Conservation (phyloP, 1,140 invertebrate species). For the Drosophila littoralis region DNA sequence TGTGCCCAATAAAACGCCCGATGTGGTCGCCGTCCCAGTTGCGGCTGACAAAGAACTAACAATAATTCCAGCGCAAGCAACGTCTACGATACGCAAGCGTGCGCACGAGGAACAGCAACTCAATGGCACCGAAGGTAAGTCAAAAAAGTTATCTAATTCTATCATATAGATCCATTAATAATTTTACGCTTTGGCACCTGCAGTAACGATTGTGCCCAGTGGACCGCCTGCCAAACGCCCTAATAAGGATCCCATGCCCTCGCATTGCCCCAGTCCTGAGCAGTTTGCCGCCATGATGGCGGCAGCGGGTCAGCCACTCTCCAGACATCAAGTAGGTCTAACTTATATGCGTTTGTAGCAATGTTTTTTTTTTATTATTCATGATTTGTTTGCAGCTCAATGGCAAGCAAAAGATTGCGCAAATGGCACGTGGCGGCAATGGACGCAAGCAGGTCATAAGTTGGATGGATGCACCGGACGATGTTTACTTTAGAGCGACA, state of each 20-base stretch:
- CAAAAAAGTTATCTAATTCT: neutral
- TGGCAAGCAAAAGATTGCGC: constrained; percentile 90
- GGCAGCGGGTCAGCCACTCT: constrained; percentile 87
- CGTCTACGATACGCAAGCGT: constrained; percentile 88
- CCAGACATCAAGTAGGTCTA: constrained; percentile 87
- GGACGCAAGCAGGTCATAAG: constrained; percentile 96
- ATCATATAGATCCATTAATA: neutral
- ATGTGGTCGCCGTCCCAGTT: constrained; percentile 85
- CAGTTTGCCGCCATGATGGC: constrained; percentile 89
- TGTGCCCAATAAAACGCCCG: constrained; percentile 91
- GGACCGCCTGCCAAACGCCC: constrained; percentile 88
- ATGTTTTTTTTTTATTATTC: too few species aligned
- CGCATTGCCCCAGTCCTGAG: constrained; percentile 87
- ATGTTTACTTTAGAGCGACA: constrained; percentile 97
- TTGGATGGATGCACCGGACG: constrained; percentile 99
- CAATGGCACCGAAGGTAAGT: constrained; percentile 89
- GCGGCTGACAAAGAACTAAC: constrained; percentile 81
- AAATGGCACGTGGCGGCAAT: constrained; percentile 87
- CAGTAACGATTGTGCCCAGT: constrained; percentile 85
- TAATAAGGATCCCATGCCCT: constrained; percentile 89
- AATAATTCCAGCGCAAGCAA: constrained; percentile 83
- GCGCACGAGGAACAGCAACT: constrained; percentile 89
- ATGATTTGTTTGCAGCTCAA: constrained; percentile 85
- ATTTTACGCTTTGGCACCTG: neutral
- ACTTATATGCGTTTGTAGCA: neutral